Conservation (phyloP, 1,140 invertebrate species). For the Hyposmocoma kahamanoa region DNA sequence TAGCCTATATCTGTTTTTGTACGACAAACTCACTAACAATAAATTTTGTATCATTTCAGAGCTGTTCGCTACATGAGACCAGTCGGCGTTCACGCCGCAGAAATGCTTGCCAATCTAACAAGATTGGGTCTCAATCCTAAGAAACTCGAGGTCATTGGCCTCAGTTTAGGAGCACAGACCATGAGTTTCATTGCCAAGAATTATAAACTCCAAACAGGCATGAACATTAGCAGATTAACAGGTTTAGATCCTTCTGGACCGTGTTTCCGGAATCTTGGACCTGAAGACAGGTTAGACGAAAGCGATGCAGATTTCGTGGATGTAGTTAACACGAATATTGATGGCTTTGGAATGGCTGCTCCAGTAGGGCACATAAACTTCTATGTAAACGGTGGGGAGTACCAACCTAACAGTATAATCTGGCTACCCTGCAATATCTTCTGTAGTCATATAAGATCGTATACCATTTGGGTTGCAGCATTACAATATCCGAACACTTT, state of each 20-base stretch:
- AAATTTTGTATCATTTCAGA: constrained; percentile 27
- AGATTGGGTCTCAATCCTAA: constrained; percentile 39
- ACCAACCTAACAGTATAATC: constrained; percentile 75
- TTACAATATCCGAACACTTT: constrained; percentile 35
- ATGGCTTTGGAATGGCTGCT: constrained; percentile 78
- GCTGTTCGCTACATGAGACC: constrained; percentile 38
- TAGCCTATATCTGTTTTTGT: not conserved
- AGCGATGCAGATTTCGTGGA: constrained; percentile 67
- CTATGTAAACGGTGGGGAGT: constrained; percentile 82
- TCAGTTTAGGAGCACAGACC: constrained; percentile 52
- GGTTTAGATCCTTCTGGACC: constrained; percentile 54
- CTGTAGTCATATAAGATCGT: constrained; percentile 44
- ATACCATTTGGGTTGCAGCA: constrained; percentile 35
- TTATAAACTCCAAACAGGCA: constrained; percentile 41
- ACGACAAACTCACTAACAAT: not conserved
- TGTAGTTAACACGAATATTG: constrained; percentile 80
- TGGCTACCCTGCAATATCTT: constrained; percentile 36
- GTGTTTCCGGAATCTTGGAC: constrained; percentile 45
- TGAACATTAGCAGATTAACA: constrained; percentile 47
- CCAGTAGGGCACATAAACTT: constrained; percentile 77
- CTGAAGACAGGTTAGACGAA: constrained; percentile 43
- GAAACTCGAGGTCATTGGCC: constrained; percentile 40
- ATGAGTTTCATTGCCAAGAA: constrained; percentile 48
- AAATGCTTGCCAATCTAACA: constrained; percentile 39
- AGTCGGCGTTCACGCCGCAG: constrained; percentile 35